These are phyloP conservation scores for Turritopsis dohrnii DNA, from an alignment of 30 jellyfish, hydroid and myxozoan genomes.

Conservation along the genomic window DNA sequence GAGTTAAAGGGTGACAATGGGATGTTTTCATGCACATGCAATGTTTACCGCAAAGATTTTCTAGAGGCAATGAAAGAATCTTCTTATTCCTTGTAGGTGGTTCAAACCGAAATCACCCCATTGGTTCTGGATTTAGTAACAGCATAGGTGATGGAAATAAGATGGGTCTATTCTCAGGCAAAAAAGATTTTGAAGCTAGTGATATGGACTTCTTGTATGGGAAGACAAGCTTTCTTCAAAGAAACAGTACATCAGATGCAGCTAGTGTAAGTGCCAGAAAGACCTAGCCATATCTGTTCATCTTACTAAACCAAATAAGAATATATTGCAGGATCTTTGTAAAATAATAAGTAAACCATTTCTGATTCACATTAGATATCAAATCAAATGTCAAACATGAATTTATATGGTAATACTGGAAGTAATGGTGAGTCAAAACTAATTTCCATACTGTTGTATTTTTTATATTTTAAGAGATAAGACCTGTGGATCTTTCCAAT, in stretches of 20 bases:
- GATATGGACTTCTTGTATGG: slow-evolving; percentile 48
- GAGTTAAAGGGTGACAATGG: no score
- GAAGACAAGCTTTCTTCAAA: slow-evolving; percentile 53
- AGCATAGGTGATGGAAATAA: slow-evolving; percentile 46
- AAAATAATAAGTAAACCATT: not conserved
- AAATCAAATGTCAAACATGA: slow-evolving; percentile 59
- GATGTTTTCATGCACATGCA: no score
- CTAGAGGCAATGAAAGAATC: not conserved
- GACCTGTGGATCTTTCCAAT: not conserved
- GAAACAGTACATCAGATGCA: slow-evolving; percentile 38
- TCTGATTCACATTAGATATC: slow-evolving; percentile 27
- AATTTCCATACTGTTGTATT: not conserved
- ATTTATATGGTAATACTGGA: slow-evolving; percentile 43
- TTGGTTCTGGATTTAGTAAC: slow-evolving; percentile 49
- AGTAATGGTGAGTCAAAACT: not conserved
- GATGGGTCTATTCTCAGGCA: slow-evolving; percentile 63
- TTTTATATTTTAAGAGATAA: not conserved
- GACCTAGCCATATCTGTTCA: not conserved
- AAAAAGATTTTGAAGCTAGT: slow-evolving; percentile 50
- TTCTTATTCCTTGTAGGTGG: slow-evolving; percentile 36
- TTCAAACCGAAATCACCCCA: slow-evolving; percentile 42
- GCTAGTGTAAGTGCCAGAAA: not conserved
- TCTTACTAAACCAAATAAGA: not conserved
- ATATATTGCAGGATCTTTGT: no score
- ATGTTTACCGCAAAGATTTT: no score